Evolutionary conservation across 2,113 vertebrate genomes (phyloP).

Genomic region (Podarcis raffonei): DNA sequence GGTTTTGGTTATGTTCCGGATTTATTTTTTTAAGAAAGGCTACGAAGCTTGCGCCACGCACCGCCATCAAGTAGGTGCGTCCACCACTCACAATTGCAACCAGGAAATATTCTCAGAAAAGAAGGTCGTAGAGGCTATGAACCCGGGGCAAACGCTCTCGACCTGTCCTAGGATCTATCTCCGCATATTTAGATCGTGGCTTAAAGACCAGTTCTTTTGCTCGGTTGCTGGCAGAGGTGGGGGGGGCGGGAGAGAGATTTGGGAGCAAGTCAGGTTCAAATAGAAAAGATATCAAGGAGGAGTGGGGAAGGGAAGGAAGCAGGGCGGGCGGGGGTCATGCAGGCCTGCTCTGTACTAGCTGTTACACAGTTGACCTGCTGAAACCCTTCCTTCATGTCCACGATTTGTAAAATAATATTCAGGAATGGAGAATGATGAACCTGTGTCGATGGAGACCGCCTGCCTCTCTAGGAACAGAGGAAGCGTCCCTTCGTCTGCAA

Average conservation of each 20-base stretch:
- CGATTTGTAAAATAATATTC: background rate
- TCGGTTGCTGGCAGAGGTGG: background rate
- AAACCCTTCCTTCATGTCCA: background rate
- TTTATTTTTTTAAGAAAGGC: background rate
- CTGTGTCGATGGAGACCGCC: background rate
- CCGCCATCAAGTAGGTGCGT: fast-evolving
- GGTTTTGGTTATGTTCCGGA: background rate
- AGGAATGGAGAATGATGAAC: background rate
- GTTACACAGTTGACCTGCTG: background rate
- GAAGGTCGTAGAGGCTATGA: background rate
- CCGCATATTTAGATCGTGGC: no score
- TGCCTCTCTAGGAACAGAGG: background rate
- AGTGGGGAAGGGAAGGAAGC: background rate
- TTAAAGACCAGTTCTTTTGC: no score
- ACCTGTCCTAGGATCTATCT: background rate
- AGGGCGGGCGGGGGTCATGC: background rate
- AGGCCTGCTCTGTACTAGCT: background rate
- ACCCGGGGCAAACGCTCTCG: no score
- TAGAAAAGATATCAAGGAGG: background rate
- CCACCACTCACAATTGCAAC: fast-evolving
- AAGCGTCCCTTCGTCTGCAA: background rate
- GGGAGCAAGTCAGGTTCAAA: background rate
- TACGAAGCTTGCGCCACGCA: fast-evolving
- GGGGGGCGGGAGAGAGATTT: no score
- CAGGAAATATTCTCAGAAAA: background rate